Conservation (phyloP, 2,888 invertebrate species). For the Chaetoderma sp. region DNA sequence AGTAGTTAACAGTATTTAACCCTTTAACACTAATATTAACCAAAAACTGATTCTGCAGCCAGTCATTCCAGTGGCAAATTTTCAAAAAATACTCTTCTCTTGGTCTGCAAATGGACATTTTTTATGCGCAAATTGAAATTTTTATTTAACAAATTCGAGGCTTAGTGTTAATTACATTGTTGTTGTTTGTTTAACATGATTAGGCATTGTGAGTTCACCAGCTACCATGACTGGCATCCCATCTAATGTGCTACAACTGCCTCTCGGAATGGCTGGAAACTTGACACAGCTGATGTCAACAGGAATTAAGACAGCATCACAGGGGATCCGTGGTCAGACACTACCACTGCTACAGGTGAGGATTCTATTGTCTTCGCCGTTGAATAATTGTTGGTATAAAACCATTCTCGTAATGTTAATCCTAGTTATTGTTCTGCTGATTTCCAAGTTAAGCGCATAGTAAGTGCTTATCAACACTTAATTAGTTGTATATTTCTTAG, state of each 20-base stretch:
- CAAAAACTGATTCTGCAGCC: too few relatives aligned
- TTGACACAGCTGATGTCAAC: slow-evolving; percentile 61
- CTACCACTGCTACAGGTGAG: slow-evolving; percentile 61
- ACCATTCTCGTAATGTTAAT: not conserved
- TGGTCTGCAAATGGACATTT: not conserved
- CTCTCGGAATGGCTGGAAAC: slow-evolving; percentile 56
- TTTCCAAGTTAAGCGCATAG: not conserved
- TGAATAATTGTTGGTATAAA: too few relatives aligned
- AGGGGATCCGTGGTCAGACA: slow-evolving; percentile 44
- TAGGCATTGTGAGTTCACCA: not conserved
- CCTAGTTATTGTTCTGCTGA: not conserved
- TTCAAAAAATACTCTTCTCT: not conserved
- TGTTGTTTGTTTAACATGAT: too few relatives aligned
- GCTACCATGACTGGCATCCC: slow-evolving; percentile 17
- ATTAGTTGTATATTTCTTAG: too few relatives aligned
- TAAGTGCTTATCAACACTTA: too few relatives aligned
- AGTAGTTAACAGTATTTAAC: too few relatives aligned
- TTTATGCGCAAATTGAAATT: not conserved
- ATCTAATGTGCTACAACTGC: slow-evolving; percentile 59
- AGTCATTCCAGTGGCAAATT: too few relatives aligned
- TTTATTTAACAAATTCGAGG: not conserved
- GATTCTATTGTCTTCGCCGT: too few relatives aligned
- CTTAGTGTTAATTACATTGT: not conserved
- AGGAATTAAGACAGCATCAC: slow-evolving; percentile 52
- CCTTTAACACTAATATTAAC: too few relatives aligned